A percentile compares a stretch with the other conserved stretches of the same genome.
These are phyloP conservation scores for Noctua fimbriata DNA, from an alignment of 2,888 invertebrate species.

Conservation along the genomic window DNA sequence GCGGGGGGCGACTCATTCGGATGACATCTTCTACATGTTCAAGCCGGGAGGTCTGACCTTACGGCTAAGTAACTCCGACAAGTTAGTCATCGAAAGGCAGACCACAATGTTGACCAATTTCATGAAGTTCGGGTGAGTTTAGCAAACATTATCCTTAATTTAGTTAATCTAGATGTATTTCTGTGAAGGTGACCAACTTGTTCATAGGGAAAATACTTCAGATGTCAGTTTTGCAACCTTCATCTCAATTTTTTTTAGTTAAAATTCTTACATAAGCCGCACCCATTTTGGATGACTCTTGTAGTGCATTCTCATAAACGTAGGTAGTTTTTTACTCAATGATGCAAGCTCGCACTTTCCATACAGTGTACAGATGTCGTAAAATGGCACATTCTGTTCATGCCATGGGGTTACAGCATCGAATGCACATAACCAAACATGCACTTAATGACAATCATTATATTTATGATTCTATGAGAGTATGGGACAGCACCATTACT, in stretches of 20 bases:
- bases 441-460: background rate
- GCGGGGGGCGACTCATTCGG: conserved; percentile 81
- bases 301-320: background rate
- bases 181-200: no score
- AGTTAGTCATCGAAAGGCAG: conserved; percentile 77
- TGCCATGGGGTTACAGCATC: conserved; percentile 25
- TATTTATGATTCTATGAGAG: conserved; percentile 13
- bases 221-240: conserved; percentile 4
- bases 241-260: background rate
- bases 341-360: conserved; percentile 14
- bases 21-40: conserved; percentile 86
- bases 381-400: conserved; percentile 8
- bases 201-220: background rate
- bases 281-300: background rate
- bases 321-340: background rate
- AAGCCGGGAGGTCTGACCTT: conserved; percentile 80
- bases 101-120: conserved; percentile 85
- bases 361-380: conserved; percentile 2
- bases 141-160: background rate
- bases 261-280: background rate
- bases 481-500: background rate
- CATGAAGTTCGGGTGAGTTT: conserved; percentile 77
- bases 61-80: conserved; percentile 72
- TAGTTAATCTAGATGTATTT: background rate
- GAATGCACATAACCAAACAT: conserved; percentile 17